A percentile compares a stretch with the other conserved stretches of the same genome.
These are phyloP conservation scores for Bhutanitis thaidina DNA, from an alignment of 2,888 invertebrate genomes.

Conservation along the genomic window DNA sequence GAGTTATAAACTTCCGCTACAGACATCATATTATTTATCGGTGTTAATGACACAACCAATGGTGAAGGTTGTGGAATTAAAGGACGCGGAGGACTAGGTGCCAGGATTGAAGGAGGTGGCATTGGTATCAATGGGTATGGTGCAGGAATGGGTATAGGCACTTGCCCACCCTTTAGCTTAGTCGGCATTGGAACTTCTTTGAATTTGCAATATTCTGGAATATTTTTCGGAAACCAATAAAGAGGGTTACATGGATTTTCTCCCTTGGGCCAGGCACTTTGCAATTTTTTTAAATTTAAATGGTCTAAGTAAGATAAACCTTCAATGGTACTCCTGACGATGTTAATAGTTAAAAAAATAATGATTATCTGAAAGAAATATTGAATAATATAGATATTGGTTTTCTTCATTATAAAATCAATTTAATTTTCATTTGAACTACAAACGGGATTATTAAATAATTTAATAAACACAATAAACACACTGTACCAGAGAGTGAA, in stretches of 20 bases:
- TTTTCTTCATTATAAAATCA: too few relatives aligned
- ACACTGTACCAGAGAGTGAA: too few relatives aligned
- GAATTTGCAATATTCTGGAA: slow-evolving; percentile 36
- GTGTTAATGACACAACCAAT: slow-evolving; percentile 14
- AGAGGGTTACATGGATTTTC: slow-evolving; percentile 57
- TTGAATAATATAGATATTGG: not conserved
- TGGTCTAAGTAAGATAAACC: slow-evolving; percentile 46
- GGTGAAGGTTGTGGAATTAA: slow-evolving; percentile 14
- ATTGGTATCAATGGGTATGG: slow-evolving; percentile 18
- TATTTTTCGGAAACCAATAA: slow-evolving; percentile 54
- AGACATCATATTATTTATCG: slow-evolving; percentile 15
- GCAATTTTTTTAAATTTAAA: slow-evolving; percentile 22
- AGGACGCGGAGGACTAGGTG: slow-evolving; percentile 9
- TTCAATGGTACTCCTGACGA: slow-evolving; percentile 36
- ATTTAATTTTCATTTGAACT: too few relatives aligned
- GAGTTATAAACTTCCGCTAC: slow-evolving; percentile 27
- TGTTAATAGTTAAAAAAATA: slow-evolving; percentile 24
- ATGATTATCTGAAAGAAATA: slow-evolving; percentile 35
- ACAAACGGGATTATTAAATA: too few relatives aligned
- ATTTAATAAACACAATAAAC: too few relatives aligned
- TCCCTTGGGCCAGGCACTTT: slow-evolving; percentile 17
- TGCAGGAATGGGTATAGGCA: slow-evolving; percentile 19
- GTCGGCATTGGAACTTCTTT: slow-evolving; percentile 11
- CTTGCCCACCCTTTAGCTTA: not conserved
- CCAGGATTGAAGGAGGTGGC: slow-evolving; percentile 19